Percentiles rank a stretch among this genome's conserved stretches.
These are phyloP conservation scores for Sarcophaga rosellei DNA, from an alignment of 2,888 invertebrate genomes.

Conservation along the genomic window DNA sequence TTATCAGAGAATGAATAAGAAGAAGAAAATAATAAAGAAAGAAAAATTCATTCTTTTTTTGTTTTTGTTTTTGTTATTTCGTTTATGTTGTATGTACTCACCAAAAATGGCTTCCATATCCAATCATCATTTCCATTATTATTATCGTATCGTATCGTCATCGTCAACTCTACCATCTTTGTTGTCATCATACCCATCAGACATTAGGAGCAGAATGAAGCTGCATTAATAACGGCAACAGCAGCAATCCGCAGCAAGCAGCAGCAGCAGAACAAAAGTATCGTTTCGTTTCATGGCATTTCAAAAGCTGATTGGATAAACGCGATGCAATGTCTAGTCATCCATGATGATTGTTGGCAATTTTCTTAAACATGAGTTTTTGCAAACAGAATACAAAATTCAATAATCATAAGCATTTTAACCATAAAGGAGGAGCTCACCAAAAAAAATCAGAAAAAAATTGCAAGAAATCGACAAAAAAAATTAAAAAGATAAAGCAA, in stretches of 20 bases:
- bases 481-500: constrained; percentile 14
- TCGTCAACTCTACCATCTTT: constrained; percentile 51
- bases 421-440: constrained; percentile 68
- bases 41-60: constrained; percentile 33
- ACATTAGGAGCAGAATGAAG: constrained; percentile 41
- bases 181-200: constrained; percentile 30
- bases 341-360: constrained; percentile 68
- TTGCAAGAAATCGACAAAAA: constrained; percentile 1
- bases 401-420: constrained; percentile 69
- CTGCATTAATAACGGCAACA: constrained; percentile 15
- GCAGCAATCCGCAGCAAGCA: constrained; percentile 1
- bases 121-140: constrained; percentile 67
- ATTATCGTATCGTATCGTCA: constrained; percentile 61
- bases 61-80: constrained; percentile 1
- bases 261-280: constrained; percentile 18
- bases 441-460: constrained; percentile 38
- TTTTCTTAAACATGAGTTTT: constrained; percentile 67
- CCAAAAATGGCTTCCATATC: constrained; percentile 66
- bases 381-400: constrained; percentile 65
- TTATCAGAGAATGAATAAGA: neutral
- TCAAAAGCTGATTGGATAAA: constrained; percentile 69
- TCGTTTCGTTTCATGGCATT: constrained; percentile 58
- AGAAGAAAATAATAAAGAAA: neutral
- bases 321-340: constrained; percentile 67
- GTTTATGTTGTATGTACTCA: constrained; percentile 36